Evolutionary conservation across 92 coral and sea anemone genomes (phyloP), one percentile per base, ranked within the genome.

Genomic region (Parazoanthus swiftii): DNA sequence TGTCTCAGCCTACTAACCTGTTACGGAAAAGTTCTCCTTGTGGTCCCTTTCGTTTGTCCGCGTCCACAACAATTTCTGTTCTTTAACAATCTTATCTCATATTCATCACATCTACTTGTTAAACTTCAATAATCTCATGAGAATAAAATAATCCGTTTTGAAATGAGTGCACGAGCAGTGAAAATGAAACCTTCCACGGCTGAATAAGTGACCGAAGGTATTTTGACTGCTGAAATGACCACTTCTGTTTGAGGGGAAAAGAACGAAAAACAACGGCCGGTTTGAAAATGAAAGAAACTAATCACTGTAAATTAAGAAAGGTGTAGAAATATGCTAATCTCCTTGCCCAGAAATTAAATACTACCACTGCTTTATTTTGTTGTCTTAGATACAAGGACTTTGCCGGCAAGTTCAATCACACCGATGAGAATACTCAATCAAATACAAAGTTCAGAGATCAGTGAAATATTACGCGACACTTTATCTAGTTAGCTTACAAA

Each of bases 341-440:
- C 38, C 65, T 13, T 26, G 67, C 77, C 37, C 5, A 33, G n/a
- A 73, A 37, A 25, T n/a, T 73, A 79, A 51, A 79, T 79, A 18
- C 63, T 79, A 26, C 82, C 82, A 50, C 10, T 29, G 63, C 65
- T 79, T 48, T 10, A 14, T 79, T 50, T 79, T 79, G 82, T 79
- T 48, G 82, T 44, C 59, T 67, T 79, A 79, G 82, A 23, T 79
- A 79, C 82, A 33, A 79, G 35, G 82, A 76, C 43, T 54, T 79
- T 46, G 65, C 82, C 59, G 65, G 82, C n/a, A 16, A 79, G 39
- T n/a, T 14, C 82, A 43, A 37, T 73, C 38, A 9, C 43, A 42
- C 66, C 59, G 37, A 54, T 79, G 37, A 16, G 38, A 51, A 79
- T 79, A 48, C 11, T 3, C 29, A 79, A n/a, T 44, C 66, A 44